Evolutionary conservation across 1,140 invertebrate genomes (phyloP).

Genomic region (Procambarus clarkii): DNA sequence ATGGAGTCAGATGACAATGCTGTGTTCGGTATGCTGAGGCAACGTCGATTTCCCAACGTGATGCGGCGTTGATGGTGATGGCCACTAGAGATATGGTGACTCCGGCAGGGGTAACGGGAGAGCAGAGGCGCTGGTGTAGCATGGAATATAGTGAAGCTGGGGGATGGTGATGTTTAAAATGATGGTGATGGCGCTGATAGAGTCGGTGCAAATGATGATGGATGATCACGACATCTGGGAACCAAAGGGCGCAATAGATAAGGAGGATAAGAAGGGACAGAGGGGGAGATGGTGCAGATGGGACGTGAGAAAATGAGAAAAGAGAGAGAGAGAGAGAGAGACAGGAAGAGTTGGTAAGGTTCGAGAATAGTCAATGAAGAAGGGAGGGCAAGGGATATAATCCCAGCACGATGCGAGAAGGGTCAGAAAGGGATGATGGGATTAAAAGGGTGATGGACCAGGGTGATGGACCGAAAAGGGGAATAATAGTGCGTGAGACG

Average conservation of each 20-base stretch:
- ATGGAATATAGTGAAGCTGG: not conserved
- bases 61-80: not conserved
- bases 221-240: not conserved
- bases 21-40: no score
- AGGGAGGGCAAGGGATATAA: not conserved
- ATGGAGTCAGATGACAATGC: no score
- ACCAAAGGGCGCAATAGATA: not conserved
- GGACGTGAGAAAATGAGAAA: not conserved
- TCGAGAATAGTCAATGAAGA: not conserved
- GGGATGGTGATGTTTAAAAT: not conserved
- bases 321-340: not conserved
- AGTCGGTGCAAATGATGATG: not conserved
- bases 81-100: not conserved
- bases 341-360: not conserved
- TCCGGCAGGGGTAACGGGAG: not conserved
- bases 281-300: not conserved
- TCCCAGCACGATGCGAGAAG: not conserved
- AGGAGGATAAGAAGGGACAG: not conserved
- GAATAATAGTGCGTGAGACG: no score
- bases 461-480: not conserved
- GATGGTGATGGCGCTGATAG: not conserved
- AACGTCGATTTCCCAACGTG: no score
- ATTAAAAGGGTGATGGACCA: not conserved
- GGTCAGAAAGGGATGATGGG: not conserved
- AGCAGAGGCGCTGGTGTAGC: not conserved